These are phyloP conservation scores for Meriones psammophilus DNA, from an alignment of 2,797 vertebrate genomes.

Conservation along the genomic window DNA sequence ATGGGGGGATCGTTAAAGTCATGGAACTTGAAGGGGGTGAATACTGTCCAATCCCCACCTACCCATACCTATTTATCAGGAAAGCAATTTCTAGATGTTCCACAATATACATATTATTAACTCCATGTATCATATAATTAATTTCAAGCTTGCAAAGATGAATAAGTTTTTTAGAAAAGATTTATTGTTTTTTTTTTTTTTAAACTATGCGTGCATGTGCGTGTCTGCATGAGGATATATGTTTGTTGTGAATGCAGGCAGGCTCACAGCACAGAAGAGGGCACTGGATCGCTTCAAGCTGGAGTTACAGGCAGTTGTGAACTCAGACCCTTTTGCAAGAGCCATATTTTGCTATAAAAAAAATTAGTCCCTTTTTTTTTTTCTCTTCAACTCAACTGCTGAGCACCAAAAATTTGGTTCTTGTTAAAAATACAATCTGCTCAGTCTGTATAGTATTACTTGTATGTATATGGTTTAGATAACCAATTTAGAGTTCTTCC, in stretches of 20 bases:
- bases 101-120: background rate
- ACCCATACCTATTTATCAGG: background rate
- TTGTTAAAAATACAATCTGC: background rate
- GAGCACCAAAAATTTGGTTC: background rate
- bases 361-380: background rate
- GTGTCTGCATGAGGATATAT: background rate
- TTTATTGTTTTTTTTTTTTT: background rate
- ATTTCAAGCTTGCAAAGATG: background rate
- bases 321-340: background rate
- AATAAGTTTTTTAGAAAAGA: background rate
- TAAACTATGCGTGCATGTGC: background rate
- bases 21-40: background rate
- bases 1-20: background rate
- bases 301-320: background rate
- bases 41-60: background rate
- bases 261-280: background rate
- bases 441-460: background rate
- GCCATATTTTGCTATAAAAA: background rate
- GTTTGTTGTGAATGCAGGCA: background rate
- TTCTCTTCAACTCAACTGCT: background rate
- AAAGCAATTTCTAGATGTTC: background rate
- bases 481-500: background rate
- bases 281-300: too few species aligned
- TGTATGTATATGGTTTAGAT: background rate
- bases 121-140: background rate